These are phyloP conservation scores for Tetrao urogallus DNA, from an alignment of 2,113 vertebrate genomes.

Conservation along the genomic window DNA sequence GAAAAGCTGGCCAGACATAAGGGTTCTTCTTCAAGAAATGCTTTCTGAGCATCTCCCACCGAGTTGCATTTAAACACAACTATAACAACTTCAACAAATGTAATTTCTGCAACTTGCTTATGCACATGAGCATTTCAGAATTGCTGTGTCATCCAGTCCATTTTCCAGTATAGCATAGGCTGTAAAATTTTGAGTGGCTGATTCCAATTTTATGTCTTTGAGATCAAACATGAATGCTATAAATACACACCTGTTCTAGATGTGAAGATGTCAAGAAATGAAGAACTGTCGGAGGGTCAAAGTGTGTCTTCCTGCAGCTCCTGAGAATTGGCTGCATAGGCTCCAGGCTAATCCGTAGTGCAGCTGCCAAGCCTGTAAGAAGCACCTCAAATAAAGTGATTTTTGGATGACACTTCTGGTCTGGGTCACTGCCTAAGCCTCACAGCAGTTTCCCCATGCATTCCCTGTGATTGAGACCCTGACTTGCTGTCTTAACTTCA, in stretches of 20 bases:
- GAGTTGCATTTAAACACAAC: not conserved
- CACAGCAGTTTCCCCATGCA: not conserved
- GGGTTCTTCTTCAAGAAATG: not conserved
- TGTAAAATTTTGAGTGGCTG: not conserved
- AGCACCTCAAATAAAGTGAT: not conserved
- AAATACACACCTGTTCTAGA: not conserved
- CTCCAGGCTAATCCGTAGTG: not conserved
- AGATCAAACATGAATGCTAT: not conserved
- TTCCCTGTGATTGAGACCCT: not conserved
- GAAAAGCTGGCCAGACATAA: not conserved
- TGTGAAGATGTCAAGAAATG: not conserved
- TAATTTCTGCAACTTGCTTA: not conserved
- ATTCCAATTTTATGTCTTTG: not conserved
- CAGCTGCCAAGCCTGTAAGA: not conserved
- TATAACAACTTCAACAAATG: not conserved
- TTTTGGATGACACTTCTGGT: not conserved
- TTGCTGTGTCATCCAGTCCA: not conserved
- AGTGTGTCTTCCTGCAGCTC: not conserved
- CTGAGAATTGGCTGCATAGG: not conserved
- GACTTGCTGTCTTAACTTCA: not conserved
- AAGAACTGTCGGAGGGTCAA: rapidly evolving
- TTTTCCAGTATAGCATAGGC: not conserved
- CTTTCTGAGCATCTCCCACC: not conserved
- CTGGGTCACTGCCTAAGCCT: not conserved
- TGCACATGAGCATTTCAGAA: not conserved